Conservation (phyloP, 2,888 invertebrate genomes). For the Synanthedon formicaeformis region DNA sequence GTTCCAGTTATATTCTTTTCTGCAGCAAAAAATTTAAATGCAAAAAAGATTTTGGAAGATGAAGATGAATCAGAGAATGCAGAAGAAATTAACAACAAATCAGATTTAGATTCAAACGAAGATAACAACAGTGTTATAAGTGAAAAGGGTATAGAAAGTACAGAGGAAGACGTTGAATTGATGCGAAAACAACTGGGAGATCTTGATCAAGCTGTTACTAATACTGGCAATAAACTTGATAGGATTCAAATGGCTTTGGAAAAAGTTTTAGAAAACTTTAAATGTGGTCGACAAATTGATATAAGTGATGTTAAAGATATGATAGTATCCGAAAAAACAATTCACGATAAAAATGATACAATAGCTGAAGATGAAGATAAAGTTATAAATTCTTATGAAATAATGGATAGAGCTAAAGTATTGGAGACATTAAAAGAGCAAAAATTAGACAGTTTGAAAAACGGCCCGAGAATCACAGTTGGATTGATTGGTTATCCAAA, state of each 20-base stretch:
- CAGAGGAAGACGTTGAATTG: constrained; percentile 52
- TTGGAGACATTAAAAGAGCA: constrained; percentile 76
- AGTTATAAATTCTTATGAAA: constrained; percentile 65
- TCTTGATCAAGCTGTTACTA: constrained; percentile 64
- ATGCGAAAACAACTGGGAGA: constrained; percentile 63
- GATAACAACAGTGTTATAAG: constrained; percentile 23
- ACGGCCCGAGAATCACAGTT: constrained; percentile 77
- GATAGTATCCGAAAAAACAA: constrained; percentile 4
- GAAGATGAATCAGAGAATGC: constrained; percentile 20
- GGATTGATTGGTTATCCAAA: constrained; percentile 99
- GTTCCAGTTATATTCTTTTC: constrained; percentile 92
- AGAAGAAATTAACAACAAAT: constrained; percentile 16
- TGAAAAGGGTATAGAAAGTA: constrained; percentile 28
- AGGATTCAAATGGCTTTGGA: constrained; percentile 65
- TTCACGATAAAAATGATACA: constrained; percentile 6
- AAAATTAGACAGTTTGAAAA: constrained; percentile 53
- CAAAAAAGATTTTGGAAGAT: constrained; percentile 57
- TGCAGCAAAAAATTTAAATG: constrained; percentile 75
- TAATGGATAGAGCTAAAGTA: constrained; percentile 77
- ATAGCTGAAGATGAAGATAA: constrained; percentile 8
- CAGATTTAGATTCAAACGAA: constrained; percentile 41
- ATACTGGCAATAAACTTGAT: constrained; percentile 67
- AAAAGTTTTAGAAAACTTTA: constrained; percentile 44
- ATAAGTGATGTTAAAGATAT: neutral
- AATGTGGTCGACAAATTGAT: constrained; percentile 42